phyloP scores from a whole-genome alignment of 64 coral and sea anemone genomes.

The Pachyseris speciosa region DNA sequence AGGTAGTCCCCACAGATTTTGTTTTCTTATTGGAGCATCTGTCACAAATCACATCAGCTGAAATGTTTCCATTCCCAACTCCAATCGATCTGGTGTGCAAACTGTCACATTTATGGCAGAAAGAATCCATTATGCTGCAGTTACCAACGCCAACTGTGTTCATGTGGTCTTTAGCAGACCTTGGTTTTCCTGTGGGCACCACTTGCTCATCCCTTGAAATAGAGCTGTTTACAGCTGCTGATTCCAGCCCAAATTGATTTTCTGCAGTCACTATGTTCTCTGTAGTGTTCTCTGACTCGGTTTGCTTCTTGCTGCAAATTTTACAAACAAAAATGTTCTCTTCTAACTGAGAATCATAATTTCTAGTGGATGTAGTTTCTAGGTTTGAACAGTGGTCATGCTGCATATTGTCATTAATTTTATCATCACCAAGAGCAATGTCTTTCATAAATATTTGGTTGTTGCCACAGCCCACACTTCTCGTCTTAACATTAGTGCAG shows the following conservation, averaged over 20 bases:
- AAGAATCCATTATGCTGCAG: constrained; percentile 61
- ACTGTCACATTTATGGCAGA: constrained; percentile 61
- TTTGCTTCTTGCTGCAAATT: constrained; percentile 4
- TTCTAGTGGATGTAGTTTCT: constrained; percentile 4
- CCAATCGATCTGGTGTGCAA: constrained; percentile 68
- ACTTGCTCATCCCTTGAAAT: background rate
- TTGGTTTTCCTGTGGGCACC: background rate
- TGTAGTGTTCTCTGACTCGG: background rate
- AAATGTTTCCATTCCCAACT: constrained; percentile 28
- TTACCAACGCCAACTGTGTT: constrained; percentile 53
- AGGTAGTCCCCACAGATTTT: constrained; percentile 66
- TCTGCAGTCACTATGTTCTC: background rate
- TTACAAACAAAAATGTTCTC: background rate
- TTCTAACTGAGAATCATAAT: background rate
- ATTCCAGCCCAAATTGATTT: background rate
- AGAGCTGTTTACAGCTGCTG: background rate
- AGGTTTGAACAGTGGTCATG: constrained; percentile 41
- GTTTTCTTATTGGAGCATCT: constrained; percentile 61
- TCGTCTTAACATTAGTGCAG: constrained; percentile 57
- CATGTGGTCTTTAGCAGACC: background rate
- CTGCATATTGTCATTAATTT: background rate
- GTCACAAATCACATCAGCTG: constrained; percentile 49
- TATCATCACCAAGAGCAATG: constrained; percentile 10
- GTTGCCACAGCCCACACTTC: constrained; percentile 66
- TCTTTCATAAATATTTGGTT: constrained; percentile 13